Evolutionary conservation across 2,888 invertebrate species (phyloP).

Genomic region (Coelopa pilipes): DNA sequence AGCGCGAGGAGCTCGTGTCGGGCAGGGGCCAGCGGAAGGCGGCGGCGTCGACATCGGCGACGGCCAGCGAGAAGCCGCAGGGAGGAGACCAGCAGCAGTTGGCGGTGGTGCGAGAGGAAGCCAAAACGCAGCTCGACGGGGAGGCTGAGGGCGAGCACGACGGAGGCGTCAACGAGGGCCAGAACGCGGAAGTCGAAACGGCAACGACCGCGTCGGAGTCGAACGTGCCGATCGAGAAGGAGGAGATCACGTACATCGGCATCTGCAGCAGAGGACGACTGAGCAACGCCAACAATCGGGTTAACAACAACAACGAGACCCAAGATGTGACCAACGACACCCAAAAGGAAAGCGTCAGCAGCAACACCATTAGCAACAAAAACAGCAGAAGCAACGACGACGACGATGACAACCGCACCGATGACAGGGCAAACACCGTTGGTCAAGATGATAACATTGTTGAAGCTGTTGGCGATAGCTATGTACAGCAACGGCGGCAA

Average conservation of each 20-base stretch:
- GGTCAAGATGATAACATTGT: slow-evolving; percentile 21
- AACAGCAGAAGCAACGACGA: too few relatives aligned
- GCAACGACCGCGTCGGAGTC: neutral
- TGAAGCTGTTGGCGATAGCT: neutral
- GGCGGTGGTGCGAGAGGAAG: slow-evolving; percentile 52
- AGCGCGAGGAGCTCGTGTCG: slow-evolving; percentile 56
- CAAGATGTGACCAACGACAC: too few relatives aligned
- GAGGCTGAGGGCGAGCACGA: neutral
- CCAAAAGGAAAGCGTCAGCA: too few relatives aligned
- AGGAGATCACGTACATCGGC: neutral
- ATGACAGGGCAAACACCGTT: slow-evolving; percentile 19
- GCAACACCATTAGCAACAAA: too few relatives aligned
- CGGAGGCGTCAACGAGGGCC: too few relatives aligned
- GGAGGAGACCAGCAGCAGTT: slow-evolving; percentile 39
- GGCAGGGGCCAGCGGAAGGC: slow-evolving; percentile 33
- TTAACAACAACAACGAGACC: slow-evolving; percentile 19
- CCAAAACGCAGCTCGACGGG: slow-evolving; percentile 49
- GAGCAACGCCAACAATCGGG: neutral
- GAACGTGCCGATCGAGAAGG: slow-evolving; percentile 24
- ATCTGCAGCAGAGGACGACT: neutral
- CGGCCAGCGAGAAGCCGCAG: neutral
- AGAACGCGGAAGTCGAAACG: too few relatives aligned
- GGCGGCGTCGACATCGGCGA: neutral
- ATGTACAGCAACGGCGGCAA: neutral
- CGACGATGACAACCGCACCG: too few relatives aligned